A percentile compares a stretch with the other conserved stretches of the same genome.
These are phyloP conservation scores for Sycobia sp. DNA, from an alignment of 1,140 invertebrate genomes.

Conservation along the genomic window DNA sequence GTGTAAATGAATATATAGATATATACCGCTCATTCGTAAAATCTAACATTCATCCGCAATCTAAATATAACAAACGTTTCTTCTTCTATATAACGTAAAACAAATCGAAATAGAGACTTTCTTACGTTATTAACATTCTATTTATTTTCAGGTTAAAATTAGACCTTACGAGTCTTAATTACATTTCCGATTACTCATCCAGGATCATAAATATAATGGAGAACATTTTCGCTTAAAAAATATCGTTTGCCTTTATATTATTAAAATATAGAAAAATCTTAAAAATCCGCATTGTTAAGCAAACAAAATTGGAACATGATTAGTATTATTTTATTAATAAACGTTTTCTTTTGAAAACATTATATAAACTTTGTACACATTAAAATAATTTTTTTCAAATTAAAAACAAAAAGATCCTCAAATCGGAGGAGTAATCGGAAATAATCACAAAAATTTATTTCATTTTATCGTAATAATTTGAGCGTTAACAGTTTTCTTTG, in stretches of 20 bases:
- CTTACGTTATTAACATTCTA: neutral
- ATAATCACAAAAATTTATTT: neutral
- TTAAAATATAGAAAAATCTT: too few relatives aligned
- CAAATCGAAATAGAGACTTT: constrained; percentile 20
- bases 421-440: constrained; percentile 11
- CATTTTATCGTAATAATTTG: constrained; percentile 5
- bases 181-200: neutral
- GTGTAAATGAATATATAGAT: constrained; percentile 1
- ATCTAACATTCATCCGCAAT: constrained; percentile 31
- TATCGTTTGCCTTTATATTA: too few relatives aligned
- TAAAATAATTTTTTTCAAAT: neutral
- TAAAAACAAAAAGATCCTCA: neutral
- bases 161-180: neutral
- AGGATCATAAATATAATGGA: neutral
- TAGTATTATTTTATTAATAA: too few relatives aligned
- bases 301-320: too few relatives aligned
- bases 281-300: too few relatives aligned
- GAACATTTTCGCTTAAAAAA: too few relatives aligned
- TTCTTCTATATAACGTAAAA: constrained; percentile 16
- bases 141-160: too few relatives aligned
- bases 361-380: constrained; percentile 2
- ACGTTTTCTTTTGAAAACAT: neutral
- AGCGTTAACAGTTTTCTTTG: constrained; percentile 1
- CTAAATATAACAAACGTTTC: constrained; percentile 21
- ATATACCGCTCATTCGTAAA: constrained; percentile 21